These are phyloP conservation scores for Phymorhynchus buccinoides DNA, from an alignment of 1,140 invertebrate species.

Conservation along the genomic window DNA sequence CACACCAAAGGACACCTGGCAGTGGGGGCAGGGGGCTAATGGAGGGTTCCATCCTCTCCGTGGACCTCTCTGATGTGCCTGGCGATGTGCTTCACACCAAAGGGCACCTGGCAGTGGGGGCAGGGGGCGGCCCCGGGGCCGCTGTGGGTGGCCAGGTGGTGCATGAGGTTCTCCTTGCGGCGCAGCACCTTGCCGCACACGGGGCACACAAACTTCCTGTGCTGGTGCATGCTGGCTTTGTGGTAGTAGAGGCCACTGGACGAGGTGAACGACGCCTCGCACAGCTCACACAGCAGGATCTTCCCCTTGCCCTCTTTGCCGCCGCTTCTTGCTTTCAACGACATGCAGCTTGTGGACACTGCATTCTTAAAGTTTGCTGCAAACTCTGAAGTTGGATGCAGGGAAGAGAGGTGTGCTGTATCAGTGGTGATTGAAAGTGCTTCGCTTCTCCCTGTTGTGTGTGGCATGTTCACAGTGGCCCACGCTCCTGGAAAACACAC, in stretches of 20 bases:
- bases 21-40: slow-evolving; percentile 17
- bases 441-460: not conserved
- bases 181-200: slow-evolving; percentile 8
- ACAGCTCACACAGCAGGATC: not conserved
- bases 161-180: slow-evolving; percentile 6
- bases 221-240: slow-evolving; percentile 3
- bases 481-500: slow-evolving; percentile 1
- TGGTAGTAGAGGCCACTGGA: not conserved
- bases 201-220: not conserved
- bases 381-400: not conserved
- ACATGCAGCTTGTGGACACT: not conserved
- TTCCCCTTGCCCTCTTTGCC: not conserved
- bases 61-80: not conserved
- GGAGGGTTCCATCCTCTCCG: not conserved
- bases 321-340: not conserved
- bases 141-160: not conserved
- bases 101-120: not conserved
- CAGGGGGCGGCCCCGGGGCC: not conserved
- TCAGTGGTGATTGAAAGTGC: not conserved
- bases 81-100: not conserved
- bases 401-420: too few species aligned
- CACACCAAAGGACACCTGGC: not conserved
- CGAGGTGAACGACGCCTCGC: slow-evolving; percentile 9
- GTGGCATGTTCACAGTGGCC: not conserved
- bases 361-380: not conserved